phyloP scores from a whole-genome alignment of 2,113 vertebrate species.

The Oplegnathus fasciatus region DNA sequence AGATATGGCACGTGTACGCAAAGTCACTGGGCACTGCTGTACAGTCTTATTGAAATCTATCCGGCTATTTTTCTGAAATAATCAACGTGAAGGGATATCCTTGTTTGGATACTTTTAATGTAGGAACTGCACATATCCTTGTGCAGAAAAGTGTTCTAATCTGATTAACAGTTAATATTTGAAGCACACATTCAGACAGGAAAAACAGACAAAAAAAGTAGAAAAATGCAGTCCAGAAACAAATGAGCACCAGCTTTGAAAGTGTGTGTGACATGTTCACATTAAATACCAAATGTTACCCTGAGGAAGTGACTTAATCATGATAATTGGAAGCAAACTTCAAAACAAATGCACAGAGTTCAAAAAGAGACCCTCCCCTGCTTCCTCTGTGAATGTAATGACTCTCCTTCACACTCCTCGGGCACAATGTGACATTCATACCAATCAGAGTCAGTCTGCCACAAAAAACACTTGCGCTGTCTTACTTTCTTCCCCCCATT shows the following conservation, averaged over 20 bases:
- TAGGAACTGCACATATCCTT: neutral
- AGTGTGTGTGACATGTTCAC: slow-evolving; percentile 69
- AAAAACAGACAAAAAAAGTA: neutral
- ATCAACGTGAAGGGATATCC: neutral
- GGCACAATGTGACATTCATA: slow-evolving; percentile 71
- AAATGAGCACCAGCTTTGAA: slow-evolving; percentile 67
- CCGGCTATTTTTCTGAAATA: neutral
- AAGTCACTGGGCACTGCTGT: neutral
- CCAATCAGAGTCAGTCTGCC: slow-evolving; percentile 42
- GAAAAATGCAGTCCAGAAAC: slow-evolving; percentile 17
- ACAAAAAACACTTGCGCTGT: neutral
- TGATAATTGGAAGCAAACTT: slow-evolving; percentile 79
- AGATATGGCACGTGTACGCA: slow-evolving; percentile 12
- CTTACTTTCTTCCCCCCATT: neutral
- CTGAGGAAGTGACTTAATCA: slow-evolving; percentile 69
- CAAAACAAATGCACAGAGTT: slow-evolving; percentile 75
- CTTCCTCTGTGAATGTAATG: slow-evolving; percentile 74
- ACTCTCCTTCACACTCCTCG: slow-evolving; percentile 55
- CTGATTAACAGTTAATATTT: slow-evolving; percentile 1
- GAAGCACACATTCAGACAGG: neutral
- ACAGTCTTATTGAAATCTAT: neutral
- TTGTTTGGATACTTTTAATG: neutral
- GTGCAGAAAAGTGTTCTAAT: slow-evolving; percentile 10
- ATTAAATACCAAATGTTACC: slow-evolving; percentile 77
- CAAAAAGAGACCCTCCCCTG: slow-evolving; percentile 66